Evolutionary conservation across 2,797 vertebrate genomes (phyloP).

Genomic region (Notoglanidium macrostoma): DNA sequence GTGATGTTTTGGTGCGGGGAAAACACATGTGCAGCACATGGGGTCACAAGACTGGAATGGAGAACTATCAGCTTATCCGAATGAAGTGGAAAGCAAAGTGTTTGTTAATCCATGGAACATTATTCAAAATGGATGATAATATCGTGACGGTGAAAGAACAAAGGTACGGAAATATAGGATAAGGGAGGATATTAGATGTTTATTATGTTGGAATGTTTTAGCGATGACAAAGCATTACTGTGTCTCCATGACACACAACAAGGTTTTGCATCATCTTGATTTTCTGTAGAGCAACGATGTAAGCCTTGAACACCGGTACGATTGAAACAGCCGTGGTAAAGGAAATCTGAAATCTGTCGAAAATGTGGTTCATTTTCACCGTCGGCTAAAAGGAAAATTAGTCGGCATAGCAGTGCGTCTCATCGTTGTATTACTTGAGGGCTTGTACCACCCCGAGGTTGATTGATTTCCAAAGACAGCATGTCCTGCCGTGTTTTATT

Average conservation of each 20-base stretch:
- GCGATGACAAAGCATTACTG: not conserved
- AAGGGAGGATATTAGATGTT: not conserved
- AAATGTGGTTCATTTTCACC: not conserved
- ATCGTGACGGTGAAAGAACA: not conserved
- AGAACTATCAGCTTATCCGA: not conserved
- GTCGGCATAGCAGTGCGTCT: not conserved
- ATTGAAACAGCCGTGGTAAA: not conserved
- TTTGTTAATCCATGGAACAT: not conserved
- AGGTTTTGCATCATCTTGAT: not conserved
- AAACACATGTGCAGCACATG: conserved; percentile 8
- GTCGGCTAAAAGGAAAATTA: not conserved
- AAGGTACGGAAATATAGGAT: not conserved
- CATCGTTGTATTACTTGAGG: not conserved
- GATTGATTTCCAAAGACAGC: not conserved
- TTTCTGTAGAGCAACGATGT: not conserved
- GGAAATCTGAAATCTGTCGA: not conserved
- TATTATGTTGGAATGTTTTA: not conserved
- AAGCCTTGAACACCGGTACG: not conserved
- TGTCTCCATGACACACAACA: not conserved
- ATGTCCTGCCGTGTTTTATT: not conserved
- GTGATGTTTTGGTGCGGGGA: conserved; percentile 9
- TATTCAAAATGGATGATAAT: not conserved
- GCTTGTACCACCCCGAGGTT: not conserved
- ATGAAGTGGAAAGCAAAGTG: conserved; percentile 6
- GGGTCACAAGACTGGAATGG: conserved; percentile 16